A percentile compares a stretch with the other conserved stretches of the same genome.
Conservation (phyloP, 2,113 vertebrate genomes). For the Mugil cephalus region DNA sequence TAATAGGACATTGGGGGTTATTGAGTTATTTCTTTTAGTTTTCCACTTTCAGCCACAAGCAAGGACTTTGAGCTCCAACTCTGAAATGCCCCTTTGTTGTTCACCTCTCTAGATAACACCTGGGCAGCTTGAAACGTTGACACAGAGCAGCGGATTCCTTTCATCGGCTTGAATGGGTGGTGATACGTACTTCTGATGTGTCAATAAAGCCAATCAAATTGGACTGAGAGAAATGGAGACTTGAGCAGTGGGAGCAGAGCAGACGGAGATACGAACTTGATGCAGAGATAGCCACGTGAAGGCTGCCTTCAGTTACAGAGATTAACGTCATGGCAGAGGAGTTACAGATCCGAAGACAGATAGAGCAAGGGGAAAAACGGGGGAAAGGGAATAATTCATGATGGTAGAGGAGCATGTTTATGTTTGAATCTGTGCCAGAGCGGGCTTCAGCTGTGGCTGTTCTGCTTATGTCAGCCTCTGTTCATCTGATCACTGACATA, state of each 20-base stretch:
- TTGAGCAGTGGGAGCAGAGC: not conserved
- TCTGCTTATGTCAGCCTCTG: constrained; percentile 60
- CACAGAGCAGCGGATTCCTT: not conserved
- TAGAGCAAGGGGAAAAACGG: not conserved
- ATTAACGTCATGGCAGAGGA: constrained; percentile 32
- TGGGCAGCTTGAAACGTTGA: not conserved
- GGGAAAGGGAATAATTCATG: constrained; percentile 68
- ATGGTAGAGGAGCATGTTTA: constrained; percentile 10
- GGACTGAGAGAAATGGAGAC: not conserved
- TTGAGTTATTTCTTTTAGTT: too few relatives aligned
- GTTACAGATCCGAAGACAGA: constrained; percentile 27
- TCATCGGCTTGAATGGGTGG: constrained; percentile 1
- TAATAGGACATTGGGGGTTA: too few relatives aligned
- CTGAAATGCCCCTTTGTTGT: too few relatives aligned
- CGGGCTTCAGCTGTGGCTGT: constrained; percentile 23
- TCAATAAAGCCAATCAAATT: not conserved
- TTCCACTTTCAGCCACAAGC: too few relatives aligned
- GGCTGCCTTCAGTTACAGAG: constrained; percentile 23
- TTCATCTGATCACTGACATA: constrained; percentile 44
- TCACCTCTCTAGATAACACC: too few relatives aligned
- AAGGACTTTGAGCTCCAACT: too few relatives aligned
- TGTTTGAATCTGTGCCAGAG: constrained; percentile 23
- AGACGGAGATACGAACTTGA: constrained; percentile 32
- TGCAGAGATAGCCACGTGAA: constrained; percentile 16
- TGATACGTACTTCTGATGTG: constrained; percentile 7